These are phyloP conservation scores for Halotydeus destructor DNA, from an alignment of 1,140 invertebrate genomes.

Conservation along the genomic window DNA sequence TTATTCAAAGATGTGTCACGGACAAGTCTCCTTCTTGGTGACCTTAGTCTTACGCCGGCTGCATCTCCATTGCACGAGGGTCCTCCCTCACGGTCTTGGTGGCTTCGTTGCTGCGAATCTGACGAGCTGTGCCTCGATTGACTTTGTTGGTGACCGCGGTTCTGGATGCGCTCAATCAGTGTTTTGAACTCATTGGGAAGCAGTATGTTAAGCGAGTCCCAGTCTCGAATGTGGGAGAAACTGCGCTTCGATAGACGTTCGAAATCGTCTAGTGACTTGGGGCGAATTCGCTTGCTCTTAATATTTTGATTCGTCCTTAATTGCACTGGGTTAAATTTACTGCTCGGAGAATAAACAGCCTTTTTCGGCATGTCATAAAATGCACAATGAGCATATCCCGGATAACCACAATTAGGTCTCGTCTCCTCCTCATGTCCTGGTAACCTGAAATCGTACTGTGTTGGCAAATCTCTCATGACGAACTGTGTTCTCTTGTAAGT, in stretches of 20 bases:
- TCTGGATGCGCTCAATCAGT: slow-evolving; percentile 19
- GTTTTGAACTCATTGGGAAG: slow-evolving; percentile 48
- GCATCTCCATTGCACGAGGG: not conserved
- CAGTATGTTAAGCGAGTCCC: slow-evolving; percentile 68
- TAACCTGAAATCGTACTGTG: no score
- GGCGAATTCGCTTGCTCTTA: slow-evolving; percentile 26
- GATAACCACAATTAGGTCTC: no score
- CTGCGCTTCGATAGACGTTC: slow-evolving; percentile 49
- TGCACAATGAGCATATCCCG: no score
- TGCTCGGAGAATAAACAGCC: no score
- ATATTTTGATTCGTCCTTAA: no score
- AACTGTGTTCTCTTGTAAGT: slow-evolving; percentile 10
- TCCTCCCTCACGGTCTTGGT: not conserved
- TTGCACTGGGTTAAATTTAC: no score
- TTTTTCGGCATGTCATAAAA: no score
- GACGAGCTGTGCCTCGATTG: not conserved
- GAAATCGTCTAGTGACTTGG: slow-evolving; percentile 61
- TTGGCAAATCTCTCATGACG: not conserved
- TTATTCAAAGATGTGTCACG: not conserved
- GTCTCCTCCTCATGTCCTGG: no score
- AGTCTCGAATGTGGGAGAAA: slow-evolving; percentile 61
- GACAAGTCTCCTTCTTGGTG: not conserved
- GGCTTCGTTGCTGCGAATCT: not conserved
- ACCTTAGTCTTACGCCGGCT: not conserved
- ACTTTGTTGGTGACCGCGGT: not conserved